Percentiles rank a stretch among this genome's conserved stretches.
Conservation (phyloP, 2,888 invertebrate species). For the Hirudinaria manillensis region DNA sequence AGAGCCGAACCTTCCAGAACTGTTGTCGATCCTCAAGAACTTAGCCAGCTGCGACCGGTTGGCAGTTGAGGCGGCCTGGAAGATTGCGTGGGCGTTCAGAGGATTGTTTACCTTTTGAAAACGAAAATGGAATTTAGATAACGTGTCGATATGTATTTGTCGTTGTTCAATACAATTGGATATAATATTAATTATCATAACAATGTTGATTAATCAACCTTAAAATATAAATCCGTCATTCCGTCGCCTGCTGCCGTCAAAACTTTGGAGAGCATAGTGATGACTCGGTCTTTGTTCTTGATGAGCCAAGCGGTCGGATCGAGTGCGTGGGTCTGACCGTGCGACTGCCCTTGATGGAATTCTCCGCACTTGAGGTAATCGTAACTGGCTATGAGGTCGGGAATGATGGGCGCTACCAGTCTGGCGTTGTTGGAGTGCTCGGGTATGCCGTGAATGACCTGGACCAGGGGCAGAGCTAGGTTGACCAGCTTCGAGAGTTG, state of each 20-base stretch:
- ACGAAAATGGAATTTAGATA: not conserved
- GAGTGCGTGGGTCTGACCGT: not conserved
- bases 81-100: conserved; percentile 39
- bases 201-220: conserved; percentile 31
- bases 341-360: conserved; percentile 32
- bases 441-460: conserved; percentile 40
- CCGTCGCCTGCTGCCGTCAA: conserved; percentile 41
- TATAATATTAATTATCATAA: not conserved
- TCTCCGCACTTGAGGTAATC: conserved; percentile 41
- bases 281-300: conserved; percentile 42
- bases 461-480: conserved; percentile 41
- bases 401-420: conserved; percentile 40
- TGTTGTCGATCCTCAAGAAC: conserved; percentile 40
- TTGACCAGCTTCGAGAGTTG: conserved; percentile 38
- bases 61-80: conserved; percentile 37
- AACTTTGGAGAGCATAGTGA: conserved; percentile 42
- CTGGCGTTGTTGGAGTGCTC: conserved; percentile 40
- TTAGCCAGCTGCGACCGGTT: conserved; percentile 40
- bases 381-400: conserved; percentile 40
- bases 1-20: conserved; percentile 40
- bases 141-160: not conserved
- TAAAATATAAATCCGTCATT: conserved; percentile 42
- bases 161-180: not conserved
- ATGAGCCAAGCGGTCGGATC: conserved; percentile 40
- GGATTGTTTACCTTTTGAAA: conserved; percentile 38